Base-by-base conservation (phyloP, 2,888 invertebrate genomes). In the Anarsia innoxiella region DNA sequence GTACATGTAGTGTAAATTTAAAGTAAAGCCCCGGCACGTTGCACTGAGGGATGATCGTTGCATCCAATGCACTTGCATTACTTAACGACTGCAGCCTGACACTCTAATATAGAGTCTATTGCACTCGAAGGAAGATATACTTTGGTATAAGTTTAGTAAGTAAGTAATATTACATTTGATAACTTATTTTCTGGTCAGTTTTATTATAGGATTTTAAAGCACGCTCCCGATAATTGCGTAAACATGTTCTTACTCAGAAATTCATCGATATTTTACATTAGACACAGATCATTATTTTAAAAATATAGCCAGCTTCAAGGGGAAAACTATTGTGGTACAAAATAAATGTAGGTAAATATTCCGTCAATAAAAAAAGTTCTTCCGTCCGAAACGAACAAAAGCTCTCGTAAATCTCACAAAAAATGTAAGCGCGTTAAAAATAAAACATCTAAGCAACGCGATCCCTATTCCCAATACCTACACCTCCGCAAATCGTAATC, bases 401-500 rank as follows among this genome's bases (percentile, higher is more conserved):
- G 19, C 3, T 19, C 8, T 19, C 34, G 14, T 16, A 35, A 39
- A 36, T 36, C 35, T 31, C 12, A 46, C 56, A 47, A 51, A 51
- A 59, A 54, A 59, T 59, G 60, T 52, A 49, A 64, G 64, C 61
- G 68, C 68, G 63, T 69, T 65, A 64, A 68, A 68, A 67, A 71
- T 64, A 75, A 69, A 72, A 67, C 61, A 58, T 48, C 56, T 59
- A 62, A 64, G 63, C 59, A 61, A 63, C 59, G 58, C 66, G 71
- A 69, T 70, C 75, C 78, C 72, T 68, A 72, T 70, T 69, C 66
- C 73, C 56, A 51, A 59, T 54, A 59, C 57, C 59, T 65, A 71
- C 77, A 79, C 79, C 82, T 82, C 72, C 75, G 72, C 77, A 75
- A 82, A 83, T 82, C 77, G 80, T 83, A 84, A 84, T 83, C 83